Conservation (phyloP, 1,140 invertebrate genomes). For the Halotydeus destructor region DNA sequence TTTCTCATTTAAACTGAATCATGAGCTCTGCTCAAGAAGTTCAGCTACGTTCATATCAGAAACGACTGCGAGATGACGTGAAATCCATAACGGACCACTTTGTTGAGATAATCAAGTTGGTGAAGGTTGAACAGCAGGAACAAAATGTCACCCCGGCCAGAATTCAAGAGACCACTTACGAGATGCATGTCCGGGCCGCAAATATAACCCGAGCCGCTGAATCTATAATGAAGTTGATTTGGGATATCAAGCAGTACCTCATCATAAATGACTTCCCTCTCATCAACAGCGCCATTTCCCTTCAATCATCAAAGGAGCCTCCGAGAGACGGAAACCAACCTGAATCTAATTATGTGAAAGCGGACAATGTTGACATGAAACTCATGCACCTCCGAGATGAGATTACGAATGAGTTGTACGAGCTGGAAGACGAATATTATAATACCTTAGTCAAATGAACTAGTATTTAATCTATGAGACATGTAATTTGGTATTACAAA, state of each 20-base stretch:
- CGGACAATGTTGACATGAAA: constrained; percentile 45
- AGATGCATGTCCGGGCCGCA: constrained; percentile 46
- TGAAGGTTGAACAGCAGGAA: constrained; percentile 77
- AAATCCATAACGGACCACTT: constrained; percentile 93
- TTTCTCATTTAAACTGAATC: too few species aligned
- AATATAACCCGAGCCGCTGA: constrained; percentile 62
- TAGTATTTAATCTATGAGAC: too few species aligned
- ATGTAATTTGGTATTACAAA: too few species aligned
- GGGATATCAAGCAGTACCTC: constrained; percentile 86
- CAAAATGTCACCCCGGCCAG: constrained; percentile 35
- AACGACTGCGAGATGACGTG: constrained; percentile 76
- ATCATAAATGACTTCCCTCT: constrained; percentile 93
- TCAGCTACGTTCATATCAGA: constrained; percentile 58
- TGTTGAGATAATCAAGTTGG: constrained; percentile 79
- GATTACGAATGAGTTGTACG: constrained; percentile 81
- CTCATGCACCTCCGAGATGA: constrained; percentile 74
- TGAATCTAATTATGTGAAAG: constrained; percentile 2
- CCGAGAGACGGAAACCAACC: too few species aligned
- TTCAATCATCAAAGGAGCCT: too few species aligned
- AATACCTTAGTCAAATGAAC: constrained; percentile 12
- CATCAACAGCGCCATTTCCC: constrained; percentile 80
- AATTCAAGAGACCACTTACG: constrained; percentile 80
- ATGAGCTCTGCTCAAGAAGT: constrained; percentile 4
- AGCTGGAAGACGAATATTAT: constrained; percentile 93
- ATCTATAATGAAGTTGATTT: constrained; percentile 83